Evolutionary conservation across 1,140 invertebrate genomes (phyloP), one percentile per base, ranked within the genome.

Genomic region (Charaxes varanes): DNA sequence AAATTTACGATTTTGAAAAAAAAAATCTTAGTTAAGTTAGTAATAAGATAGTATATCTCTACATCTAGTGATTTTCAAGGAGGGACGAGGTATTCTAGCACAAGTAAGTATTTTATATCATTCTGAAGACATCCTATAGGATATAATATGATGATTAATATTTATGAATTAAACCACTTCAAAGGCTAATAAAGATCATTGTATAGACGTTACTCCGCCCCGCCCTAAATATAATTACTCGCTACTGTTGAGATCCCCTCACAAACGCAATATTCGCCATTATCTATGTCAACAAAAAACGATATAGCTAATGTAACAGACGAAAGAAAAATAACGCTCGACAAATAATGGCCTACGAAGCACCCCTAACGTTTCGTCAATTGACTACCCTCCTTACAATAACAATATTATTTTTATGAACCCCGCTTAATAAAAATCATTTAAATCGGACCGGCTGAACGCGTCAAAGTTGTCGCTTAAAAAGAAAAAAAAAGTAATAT

Each of bases 381-480:
- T 60, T 47, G 53, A 55, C 46, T 52, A 35, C 47, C 41, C 41
- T 37, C 53, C 49, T 52, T 31, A 31, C 8, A 64, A 57, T 57
- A 52, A 69, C 59, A 76, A 73, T 72, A 69, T 74, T 76, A 79
- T 77, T 73, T 71, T 73, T 77, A 80, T 77, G 68, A 72, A 70
- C 64, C 32, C 34, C 34, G 45, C 50, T 45, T 36, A 57, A 53
- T 48, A 36, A 63, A 63, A 60, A 54, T 49, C 28, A 61, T 59
- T 80, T 80, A 76, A 80, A 80, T 80, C 70, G 70, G 69, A 73
- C 53, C 50, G 63, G 72, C 63, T 74, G 68, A 71, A 60, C 57
- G 56, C 54, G 53, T 52, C 48, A 53, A 15, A 36, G 21, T 27
- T 28, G 41, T 44, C 23, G 33, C 41, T 2, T 31, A 14, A 28